Evolutionary conservation across 2,113 vertebrate genomes (phyloP).

Genomic region (Grus americana): DNA sequence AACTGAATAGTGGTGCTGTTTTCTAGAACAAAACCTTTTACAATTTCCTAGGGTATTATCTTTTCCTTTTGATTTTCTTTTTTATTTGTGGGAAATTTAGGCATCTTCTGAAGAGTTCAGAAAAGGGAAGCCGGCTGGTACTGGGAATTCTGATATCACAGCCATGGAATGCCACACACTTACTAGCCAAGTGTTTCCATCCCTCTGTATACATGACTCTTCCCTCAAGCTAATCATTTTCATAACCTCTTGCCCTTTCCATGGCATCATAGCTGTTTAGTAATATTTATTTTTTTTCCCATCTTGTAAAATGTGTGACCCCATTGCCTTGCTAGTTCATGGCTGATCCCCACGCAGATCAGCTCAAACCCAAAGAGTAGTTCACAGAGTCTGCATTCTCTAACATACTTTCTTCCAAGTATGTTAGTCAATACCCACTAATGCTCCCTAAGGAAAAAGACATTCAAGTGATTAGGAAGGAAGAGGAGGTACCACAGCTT

Average conservation of each 20-base stretch:
- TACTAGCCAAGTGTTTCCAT: constrained; percentile 51
- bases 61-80: neutral
- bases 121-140: neutral
- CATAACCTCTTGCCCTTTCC: constrained; percentile 46
- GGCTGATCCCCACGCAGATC: neutral
- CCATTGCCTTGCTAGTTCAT: neutral
- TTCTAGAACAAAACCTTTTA: neutral
- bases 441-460: neutral
- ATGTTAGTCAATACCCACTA: neutral
- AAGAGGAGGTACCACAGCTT: neutral
- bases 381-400: neutral
- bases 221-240: constrained; percentile 46
- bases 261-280: constrained; percentile 35
- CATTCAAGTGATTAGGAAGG: neutral
- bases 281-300: constrained; percentile 46
- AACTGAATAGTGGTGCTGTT: neutral
- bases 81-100: neutral
- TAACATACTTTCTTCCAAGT: neutral
- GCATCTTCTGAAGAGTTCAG: neutral
- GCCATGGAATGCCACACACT: constrained; percentile 51
- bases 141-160: constrained; percentile 60
- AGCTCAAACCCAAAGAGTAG: neutral
- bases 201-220: constrained; percentile 32
- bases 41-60: neutral
- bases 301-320: constrained; percentile 39